phyloP scores from a whole-genome alignment of 2,113 vertebrate genomes.

The Scopus umbretta region DNA sequence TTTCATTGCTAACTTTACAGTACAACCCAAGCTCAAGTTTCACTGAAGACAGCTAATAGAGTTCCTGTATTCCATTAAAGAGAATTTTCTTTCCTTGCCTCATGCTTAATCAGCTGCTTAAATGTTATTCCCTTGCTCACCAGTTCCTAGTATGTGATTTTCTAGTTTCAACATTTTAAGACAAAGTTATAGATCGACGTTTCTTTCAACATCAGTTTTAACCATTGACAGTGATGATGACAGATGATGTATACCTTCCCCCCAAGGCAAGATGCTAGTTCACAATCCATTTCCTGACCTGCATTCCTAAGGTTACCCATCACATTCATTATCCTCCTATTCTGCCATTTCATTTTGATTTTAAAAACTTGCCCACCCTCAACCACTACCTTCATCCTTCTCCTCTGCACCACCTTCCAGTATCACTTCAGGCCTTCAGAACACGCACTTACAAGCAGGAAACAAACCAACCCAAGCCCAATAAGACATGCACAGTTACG shows the following conservation, averaged over 20 bases:
- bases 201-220: not conserved
- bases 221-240: not conserved
- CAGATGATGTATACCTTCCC: not conserved
- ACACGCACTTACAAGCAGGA: not conserved
- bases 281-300: not conserved
- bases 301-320: not conserved
- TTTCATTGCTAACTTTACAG: conserved; percentile 20
- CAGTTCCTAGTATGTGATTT: not conserved
- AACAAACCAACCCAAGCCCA: not conserved
- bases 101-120: not conserved
- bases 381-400: not conserved
- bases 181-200: not conserved
- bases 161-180: not conserved
- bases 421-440: not conserved
- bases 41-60: not conserved
- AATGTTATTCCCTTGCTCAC: not conserved
- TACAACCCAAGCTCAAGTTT: not conserved
- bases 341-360: not conserved
- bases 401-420: not conserved
- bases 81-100: not conserved
- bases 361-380: not conserved
- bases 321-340: not conserved
- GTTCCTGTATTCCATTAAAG: conserved; percentile 13
- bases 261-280: not conserved
- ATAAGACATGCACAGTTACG: not conserved